Conservation (phyloP, 2,797 vertebrate species). For the Crenichthys baileyi region DNA sequence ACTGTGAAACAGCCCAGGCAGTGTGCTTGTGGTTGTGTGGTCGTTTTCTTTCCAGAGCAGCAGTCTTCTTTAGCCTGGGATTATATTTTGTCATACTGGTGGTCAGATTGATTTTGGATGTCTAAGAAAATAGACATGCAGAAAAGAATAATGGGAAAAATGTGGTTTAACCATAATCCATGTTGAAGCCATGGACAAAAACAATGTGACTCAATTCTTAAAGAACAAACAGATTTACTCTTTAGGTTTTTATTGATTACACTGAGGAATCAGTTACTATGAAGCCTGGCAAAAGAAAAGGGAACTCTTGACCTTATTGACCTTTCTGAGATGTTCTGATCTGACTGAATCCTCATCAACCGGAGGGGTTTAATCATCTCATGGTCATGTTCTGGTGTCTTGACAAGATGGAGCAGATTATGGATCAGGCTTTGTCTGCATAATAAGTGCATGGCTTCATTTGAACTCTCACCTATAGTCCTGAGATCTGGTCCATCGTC, state of each 20-base stretch:
- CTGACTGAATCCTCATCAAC: neutral
- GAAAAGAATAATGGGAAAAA: neutral
- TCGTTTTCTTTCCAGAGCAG: neutral
- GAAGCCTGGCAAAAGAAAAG: neutral
- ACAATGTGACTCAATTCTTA: neutral
- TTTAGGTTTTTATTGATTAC: neutral
- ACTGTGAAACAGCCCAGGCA: slow-evolving; percentile 43
- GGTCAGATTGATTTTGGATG: neutral
- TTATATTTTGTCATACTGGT: neutral
- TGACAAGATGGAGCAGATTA: neutral
- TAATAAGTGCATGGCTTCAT: neutral
- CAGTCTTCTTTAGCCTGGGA: neutral
- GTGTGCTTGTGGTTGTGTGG: slow-evolving; percentile 23
- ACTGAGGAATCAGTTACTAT: neutral
- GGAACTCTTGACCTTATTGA: neutral
- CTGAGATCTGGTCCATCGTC: neutral
- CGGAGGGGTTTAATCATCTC: neutral
- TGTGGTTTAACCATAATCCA: slow-evolving; percentile 1
- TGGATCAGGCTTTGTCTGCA: neutral
- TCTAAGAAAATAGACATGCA: neutral
- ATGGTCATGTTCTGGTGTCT: neutral
- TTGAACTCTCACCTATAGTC: neutral
- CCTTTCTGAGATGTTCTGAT: neutral
- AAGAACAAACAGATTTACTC: neutral
- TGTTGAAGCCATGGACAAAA: neutral